Base-by-base conservation (phyloP, 2,797 vertebrate genomes). In the Ctenochaetus hawaiiensis region DNA sequence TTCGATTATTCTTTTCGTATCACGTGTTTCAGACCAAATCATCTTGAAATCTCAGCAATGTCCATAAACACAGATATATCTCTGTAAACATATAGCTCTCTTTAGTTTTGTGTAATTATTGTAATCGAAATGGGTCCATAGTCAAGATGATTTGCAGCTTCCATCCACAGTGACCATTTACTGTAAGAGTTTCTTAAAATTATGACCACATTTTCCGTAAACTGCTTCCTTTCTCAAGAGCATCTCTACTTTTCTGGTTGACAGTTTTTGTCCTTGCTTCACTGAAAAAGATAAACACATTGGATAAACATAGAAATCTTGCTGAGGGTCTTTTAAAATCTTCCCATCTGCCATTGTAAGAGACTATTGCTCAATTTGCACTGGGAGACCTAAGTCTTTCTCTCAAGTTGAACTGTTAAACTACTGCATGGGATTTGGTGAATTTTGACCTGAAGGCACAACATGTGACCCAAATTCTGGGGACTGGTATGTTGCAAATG, bases 181-280 rank as follows among this genome's bases (percentile, higher is more conserved):
- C 52, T 56, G 17, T 45, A 48, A 47, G 51, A 30, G 56, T 58
- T 76, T 73, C 69, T 64, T 51, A 20, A 75, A 80, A 75, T 59
- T 43, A 68, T 47, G 53, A 74, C 80, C 77, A 56, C 65, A 76
- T 80, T 85, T 85, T 80, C 70, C 77, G 78, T 80, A 47, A 80
- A 76, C 67, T 22, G 45, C 63, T 64, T 78, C 14, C 49, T 80
- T 67, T 78, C 0, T 2, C 62, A 51, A 65, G 34, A 67, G 56
- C 67, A 57, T 76, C 75, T 69, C 66, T 70, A 79, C 80, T 75
- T 72, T 67, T 62, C 47, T 82, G 54, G 60, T 51, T 67, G 58
- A 64, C 53, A 71, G 64, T 49, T 76, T 84, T 58, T 9, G 5
- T 73, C 59, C 67, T 68, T 79, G 47, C 62, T 80, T 64, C 61